phyloP scores from a whole-genome alignment of 2,113 vertebrate genomes.

The Cottus gobio region DNA sequence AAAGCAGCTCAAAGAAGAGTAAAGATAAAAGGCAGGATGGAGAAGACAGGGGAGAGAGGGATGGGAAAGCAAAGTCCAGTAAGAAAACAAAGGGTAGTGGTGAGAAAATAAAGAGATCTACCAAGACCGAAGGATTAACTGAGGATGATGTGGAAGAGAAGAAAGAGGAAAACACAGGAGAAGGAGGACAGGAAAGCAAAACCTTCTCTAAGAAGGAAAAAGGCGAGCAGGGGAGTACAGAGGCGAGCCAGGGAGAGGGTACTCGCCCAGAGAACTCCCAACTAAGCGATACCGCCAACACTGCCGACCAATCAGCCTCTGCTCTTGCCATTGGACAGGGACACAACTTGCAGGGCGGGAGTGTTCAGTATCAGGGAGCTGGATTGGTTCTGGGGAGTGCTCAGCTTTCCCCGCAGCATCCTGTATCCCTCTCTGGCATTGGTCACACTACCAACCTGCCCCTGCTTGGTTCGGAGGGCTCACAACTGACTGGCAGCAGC shows the following conservation, averaged over 20 bases:
- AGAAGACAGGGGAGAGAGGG: constrained; percentile 24
- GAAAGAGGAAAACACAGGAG: background rate
- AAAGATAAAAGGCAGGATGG: constrained; percentile 46
- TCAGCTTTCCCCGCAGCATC: constrained; percentile 24
- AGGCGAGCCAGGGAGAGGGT: background rate
- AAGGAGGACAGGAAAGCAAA: constrained; percentile 8
- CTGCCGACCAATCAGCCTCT: background rate
- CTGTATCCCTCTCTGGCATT: constrained; percentile 15
- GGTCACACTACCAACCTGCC: constrained; percentile 37
- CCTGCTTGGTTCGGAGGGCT: constrained; percentile 25
- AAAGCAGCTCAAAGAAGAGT: constrained; percentile 51
- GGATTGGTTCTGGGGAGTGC: constrained; percentile 17
- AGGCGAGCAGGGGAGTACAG: background rate
- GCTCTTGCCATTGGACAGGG: background rate
- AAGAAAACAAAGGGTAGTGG: constrained; percentile 19
- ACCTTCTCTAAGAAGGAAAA: constrained; percentile 20
- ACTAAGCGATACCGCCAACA: background rate
- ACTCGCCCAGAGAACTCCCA: constrained; percentile 5
- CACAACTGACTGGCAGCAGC: constrained; percentile 46
- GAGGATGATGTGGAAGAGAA: constrained; percentile 22
- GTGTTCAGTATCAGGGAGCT: constrained; percentile 31
- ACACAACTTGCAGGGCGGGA: constrained; percentile 4
- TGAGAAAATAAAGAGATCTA: constrained; percentile 36
- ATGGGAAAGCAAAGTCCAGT: constrained; percentile 14
- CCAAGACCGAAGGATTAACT: background rate